Base-by-base conservation (phyloP, 2,888 invertebrate species). In the Leptogaster cylindrica region DNA sequence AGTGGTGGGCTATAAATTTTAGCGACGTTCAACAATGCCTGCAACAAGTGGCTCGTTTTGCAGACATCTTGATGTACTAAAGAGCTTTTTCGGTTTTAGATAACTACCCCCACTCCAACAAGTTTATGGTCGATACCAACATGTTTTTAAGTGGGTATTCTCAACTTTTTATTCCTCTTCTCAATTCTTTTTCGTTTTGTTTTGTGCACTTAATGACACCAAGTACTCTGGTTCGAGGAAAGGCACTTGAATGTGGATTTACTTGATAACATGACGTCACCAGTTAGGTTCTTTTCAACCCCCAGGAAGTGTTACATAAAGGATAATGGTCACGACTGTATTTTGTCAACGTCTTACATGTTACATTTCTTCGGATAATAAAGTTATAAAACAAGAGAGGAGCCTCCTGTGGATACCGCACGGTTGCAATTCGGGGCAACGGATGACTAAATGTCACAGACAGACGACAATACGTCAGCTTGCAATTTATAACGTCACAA, bases 21-120 rank as follows among this genome's bases (percentile, higher is more conserved):
- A 76, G 75, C 76, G 76, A 76, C 77, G 76, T 78, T 78, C 77
- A 77, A 79, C 78, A 79, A 79, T 77, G 78, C 76, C 73, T 73
- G 79, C 79, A 79, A 79, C 79, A 79, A 79, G 79, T 79, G 77
- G 75, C 73, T 75, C 52, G 52, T 64, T 68, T 55, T 55, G 65
- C 67, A 66, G 65, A 71, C 66, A 70, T 70, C 70, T 68, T 70
- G 71, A 70, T 70, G 67, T 69, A 69, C 68, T 69, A 69, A 68
- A 69, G 69, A 68, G 68, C 67, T 67, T 68, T 70, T 69, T 69
- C 52, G 66, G 66, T 69, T 68, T 69, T 69, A 66, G 65, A 65
- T 65, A 65, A 65, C 41, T 51, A 65, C 64, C 52, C 44, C 41
- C 41, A 44, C 65, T 58, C 55, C 55, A 36, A 36, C 66, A 41